Evolutionary conservation across 2,888 invertebrate genomes (phyloP), one percentile per base, ranked within the genome.

Genomic region (Drosophila mayaguana): DNA sequence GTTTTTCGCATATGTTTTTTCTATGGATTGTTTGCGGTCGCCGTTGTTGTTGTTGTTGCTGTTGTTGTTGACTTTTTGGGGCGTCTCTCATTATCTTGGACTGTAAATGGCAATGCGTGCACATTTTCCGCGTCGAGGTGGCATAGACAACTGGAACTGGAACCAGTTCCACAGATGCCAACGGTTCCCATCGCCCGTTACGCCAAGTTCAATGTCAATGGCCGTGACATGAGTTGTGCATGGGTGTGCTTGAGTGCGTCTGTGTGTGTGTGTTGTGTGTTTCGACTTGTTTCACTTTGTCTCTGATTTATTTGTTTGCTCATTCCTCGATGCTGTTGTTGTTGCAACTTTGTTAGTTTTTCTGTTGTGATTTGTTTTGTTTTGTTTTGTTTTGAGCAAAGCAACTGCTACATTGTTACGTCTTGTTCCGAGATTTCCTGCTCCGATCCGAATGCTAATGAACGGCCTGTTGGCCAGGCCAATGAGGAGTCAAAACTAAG

Each of bases 201-300:
- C 25, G 46, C 65, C 84, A 88, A 84, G 84, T 88, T 84, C 86
- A 84, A 88, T 74, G 86, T 88, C 83, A 83, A 66, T 74, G 83
- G 78, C 83, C 88, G 78, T 80, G 68, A 66, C 77, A 71, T 55
- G 75, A 25, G 20, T 20, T 42, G 32, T 53, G 42, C 53, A 25
- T 56, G 43, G 51, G 36, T 71, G 66, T 48, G 40, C 18, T 22
- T 25, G 25, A 28, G 25, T 48, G 22, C 22, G 20, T 22, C n/a
- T n/a, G n/a, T 46, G 46, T 18, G 16, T 61, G 42, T n/a, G 14
- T 45, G 1, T 3, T 28, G 57, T 48, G 55, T 43, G 22, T 51
- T 51, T 55, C 51, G 25, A 32, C 48, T 20, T 63, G 46, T 66
- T 63, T 66, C 50, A 36, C 53, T 55, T 53, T 62, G 42, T 22